A percentile compares a stretch with the other conserved stretches of the same genome.
Evolutionary conservation across 2,113 vertebrate genomes (phyloP).

Genomic region (Alosa alosa): DNA sequence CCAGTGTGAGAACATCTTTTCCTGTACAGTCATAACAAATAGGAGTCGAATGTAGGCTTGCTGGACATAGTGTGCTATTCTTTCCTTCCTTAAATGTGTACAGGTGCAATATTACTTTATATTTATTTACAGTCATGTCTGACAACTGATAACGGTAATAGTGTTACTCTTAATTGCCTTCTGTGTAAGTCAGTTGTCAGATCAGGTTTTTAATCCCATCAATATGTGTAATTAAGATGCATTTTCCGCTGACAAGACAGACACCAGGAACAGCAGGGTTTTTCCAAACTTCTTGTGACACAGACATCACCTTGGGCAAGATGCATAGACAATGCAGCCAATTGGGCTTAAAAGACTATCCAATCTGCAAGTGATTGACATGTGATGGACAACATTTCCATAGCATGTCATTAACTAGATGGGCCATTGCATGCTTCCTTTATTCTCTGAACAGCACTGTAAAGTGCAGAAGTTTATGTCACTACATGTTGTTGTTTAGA

Average conservation of each 20-base stretch:
- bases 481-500: no score
- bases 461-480: no score
- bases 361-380: neutral
- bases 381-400: neutral
- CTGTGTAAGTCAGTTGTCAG: neutral
- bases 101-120: neutral
- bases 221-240: neutral
- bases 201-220: neutral
- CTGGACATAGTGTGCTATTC: neutral
- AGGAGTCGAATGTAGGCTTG: neutral
- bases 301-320: neutral
- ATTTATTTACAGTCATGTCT: neutral
- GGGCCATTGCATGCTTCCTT: neutral
- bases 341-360: neutral
- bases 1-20: neutral
- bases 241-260: neutral
- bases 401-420: neutral
- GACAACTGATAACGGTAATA: neutral
- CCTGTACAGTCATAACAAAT: neutral
- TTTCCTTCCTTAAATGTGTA: neutral
- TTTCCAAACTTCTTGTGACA: neutral
- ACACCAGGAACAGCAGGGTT: neutral
- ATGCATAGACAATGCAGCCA: neutral
- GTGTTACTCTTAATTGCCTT: neutral
- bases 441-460: neutral